phyloP scores from a whole-genome alignment of 2,888 invertebrate species.

The Gari tellinella region DNA sequence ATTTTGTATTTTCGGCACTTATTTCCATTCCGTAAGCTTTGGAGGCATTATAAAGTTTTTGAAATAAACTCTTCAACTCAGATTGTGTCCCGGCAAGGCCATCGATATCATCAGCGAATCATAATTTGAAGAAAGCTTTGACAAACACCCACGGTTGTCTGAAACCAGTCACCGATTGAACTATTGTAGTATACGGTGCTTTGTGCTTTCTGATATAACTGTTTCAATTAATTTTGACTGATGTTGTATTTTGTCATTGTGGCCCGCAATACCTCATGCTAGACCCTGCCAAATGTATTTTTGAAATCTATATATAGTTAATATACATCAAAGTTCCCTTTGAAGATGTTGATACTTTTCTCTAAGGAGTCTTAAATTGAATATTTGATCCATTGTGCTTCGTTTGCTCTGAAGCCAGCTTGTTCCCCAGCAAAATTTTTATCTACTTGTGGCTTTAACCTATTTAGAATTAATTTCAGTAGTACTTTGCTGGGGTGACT shows the following conservation, averaged over 20 bases:
- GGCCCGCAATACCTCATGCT: conserved; percentile 28
- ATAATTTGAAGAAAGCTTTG: conserved; percentile 41
- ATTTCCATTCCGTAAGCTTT: conserved; percentile 5
- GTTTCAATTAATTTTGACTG: conserved; percentile 15
- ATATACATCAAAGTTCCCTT: background rate
- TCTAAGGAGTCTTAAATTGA: conserved; percentile 17
- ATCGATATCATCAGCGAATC: conserved; percentile 45
- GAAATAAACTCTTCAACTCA: conserved; percentile 14
- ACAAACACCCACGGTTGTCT: conserved; percentile 41
- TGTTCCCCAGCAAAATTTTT: conserved; percentile 36
- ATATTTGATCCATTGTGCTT: conserved; percentile 31
- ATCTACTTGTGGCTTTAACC: no score
- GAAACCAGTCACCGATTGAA: conserved; percentile 47
- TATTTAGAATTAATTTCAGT: conserved; percentile 23
- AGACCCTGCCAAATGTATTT: conserved; percentile 36
- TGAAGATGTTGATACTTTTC: background rate
- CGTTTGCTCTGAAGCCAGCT: conserved; percentile 30
- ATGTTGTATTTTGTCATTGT: conserved; percentile 33
- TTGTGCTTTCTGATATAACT: conserved; percentile 26
- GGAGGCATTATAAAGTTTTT: background rate
- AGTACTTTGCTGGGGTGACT: conserved; percentile 44
- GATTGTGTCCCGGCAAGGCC: conserved; percentile 19
- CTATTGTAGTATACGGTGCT: conserved; percentile 32
- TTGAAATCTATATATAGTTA: conserved; percentile 25
- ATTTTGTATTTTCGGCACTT: conserved; percentile 30